These are phyloP conservation scores for Lottia scabra DNA, from an alignment of 2,888 invertebrate species.

Conservation along the genomic window DNA sequence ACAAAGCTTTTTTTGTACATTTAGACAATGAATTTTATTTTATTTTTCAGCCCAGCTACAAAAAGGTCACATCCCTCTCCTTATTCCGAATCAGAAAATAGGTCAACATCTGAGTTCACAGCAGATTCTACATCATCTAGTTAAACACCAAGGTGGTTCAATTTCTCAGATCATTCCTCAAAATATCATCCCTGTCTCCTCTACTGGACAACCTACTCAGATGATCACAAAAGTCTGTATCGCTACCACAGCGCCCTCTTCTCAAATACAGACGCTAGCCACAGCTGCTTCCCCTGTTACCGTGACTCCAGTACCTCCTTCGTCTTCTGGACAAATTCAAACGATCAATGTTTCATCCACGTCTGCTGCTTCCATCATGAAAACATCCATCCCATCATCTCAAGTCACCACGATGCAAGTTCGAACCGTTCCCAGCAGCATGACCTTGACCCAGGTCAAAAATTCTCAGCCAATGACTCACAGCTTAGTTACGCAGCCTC, in stretches of 20 bases:
- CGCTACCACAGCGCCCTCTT: constrained; percentile 23
- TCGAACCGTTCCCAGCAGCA: constrained; percentile 23
- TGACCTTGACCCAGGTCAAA: constrained; percentile 20
- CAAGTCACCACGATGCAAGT: constrained; percentile 13
- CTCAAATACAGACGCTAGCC: constrained; percentile 27
- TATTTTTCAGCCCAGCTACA: background rate
- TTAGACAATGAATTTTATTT: too few relatives aligned
- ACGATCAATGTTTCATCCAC: constrained; percentile 37
- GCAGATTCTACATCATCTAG: background rate
- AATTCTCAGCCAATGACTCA: constrained; percentile 29
- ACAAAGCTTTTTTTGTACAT: too few relatives aligned
- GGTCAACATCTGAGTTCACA: background rate
- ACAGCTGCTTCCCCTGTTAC: constrained; percentile 33
- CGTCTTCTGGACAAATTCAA: constrained; percentile 18
- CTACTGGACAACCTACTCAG: constrained; percentile 23
- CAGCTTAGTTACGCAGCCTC: constrained; percentile 16
- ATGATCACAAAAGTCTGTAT: constrained; percentile 24
- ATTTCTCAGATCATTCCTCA: background rate
- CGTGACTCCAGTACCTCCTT: constrained; percentile 26
- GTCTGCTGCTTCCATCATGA: constrained; percentile 25
- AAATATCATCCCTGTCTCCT: constrained; percentile 10
- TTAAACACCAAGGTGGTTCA: background rate
- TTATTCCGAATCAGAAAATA: background rate
- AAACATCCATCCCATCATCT: constrained; percentile 24
- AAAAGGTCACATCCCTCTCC: background rate